Evolutionary conservation across 2,888 invertebrate genomes (phyloP).

Genomic region (Plusia festucae): DNA sequence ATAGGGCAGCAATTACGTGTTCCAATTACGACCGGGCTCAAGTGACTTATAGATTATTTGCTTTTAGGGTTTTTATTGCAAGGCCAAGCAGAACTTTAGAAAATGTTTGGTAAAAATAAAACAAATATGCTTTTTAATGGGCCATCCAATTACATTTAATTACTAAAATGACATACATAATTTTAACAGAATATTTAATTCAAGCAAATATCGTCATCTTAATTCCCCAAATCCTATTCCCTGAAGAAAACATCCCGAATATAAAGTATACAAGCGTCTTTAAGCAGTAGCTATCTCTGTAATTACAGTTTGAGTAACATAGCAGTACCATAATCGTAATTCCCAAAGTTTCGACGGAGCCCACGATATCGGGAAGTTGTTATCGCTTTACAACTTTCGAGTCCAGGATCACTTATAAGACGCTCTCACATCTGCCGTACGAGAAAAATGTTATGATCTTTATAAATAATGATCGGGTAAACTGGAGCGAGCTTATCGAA

Average conservation of each 20-base stretch:
- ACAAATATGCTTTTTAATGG: too few relatives aligned
- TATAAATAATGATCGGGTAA: conserved; percentile 37
- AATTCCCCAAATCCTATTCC: conserved; percentile 16
- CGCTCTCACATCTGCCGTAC: conserved; percentile 47
- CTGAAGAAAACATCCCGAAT: conserved; percentile 19
- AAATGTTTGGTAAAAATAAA: not conserved
- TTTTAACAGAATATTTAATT: not conserved
- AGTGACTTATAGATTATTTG: conserved; percentile 13
- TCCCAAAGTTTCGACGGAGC: conserved; percentile 61
- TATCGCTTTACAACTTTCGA: conserved; percentile 63
- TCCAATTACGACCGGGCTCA: conserved; percentile 13
- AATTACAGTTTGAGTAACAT: conserved; percentile 67
- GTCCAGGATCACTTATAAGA: conserved; percentile 55
- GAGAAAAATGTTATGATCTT: conserved; percentile 57
- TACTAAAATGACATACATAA: too few relatives aligned
- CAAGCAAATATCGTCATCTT: not conserved
- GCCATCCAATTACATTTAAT: too few relatives aligned
- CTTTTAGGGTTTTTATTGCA: not conserved
- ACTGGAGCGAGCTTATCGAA: conserved; percentile 26
- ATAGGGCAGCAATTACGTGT: conserved; percentile 14
- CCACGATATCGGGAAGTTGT: conserved; percentile 66
- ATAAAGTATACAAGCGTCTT: conserved; percentile 52
- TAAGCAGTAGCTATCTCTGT: conserved; percentile 59
- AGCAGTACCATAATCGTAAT: conserved; percentile 68
- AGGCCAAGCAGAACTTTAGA: not conserved